Evolutionary conservation across 2,888 invertebrate genomes (phyloP).

Genomic region (Luperina nickerlii): DNA sequence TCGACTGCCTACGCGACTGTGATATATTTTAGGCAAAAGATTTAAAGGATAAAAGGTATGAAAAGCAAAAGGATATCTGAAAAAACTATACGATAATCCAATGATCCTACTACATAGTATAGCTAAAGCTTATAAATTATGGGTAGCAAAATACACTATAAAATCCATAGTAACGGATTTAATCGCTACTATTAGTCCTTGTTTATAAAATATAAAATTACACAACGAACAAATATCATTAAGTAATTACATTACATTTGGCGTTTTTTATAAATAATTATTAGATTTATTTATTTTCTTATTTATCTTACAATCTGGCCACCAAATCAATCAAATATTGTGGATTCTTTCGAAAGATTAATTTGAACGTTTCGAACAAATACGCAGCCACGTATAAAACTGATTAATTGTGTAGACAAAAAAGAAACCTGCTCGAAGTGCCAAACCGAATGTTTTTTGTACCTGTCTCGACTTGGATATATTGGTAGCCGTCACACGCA

Average conservation of each 20-base stretch:
- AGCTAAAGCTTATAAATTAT: background rate
- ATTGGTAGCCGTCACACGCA: slow-evolving; percentile 62
- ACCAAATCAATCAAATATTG: slow-evolving; percentile 40
- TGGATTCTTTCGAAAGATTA: slow-evolving; percentile 50
- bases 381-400: slow-evolving; percentile 53
- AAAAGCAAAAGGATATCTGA: background rate
- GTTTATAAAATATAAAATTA: background rate
- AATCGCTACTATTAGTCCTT: background rate
- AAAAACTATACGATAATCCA: background rate
- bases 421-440: slow-evolving; percentile 64
- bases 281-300: background rate
- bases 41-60: background rate
- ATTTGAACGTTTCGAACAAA: slow-evolving; percentile 62
- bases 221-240: background rate
- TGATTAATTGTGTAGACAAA: slow-evolving; percentile 65
- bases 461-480: slow-evolving; percentile 57
- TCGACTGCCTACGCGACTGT: background rate
- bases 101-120: background rate
- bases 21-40: background rate
- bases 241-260: background rate
- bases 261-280: background rate
- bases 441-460: slow-evolving; percentile 60
- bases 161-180: too few relatives aligned
- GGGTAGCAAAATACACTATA: background rate
- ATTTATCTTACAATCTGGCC: slow-evolving; percentile 16